Evolutionary conservation across 2,888 invertebrate species (phyloP), one percentile per base, ranked within the genome.

Genomic region (Noctua janthe): DNA sequence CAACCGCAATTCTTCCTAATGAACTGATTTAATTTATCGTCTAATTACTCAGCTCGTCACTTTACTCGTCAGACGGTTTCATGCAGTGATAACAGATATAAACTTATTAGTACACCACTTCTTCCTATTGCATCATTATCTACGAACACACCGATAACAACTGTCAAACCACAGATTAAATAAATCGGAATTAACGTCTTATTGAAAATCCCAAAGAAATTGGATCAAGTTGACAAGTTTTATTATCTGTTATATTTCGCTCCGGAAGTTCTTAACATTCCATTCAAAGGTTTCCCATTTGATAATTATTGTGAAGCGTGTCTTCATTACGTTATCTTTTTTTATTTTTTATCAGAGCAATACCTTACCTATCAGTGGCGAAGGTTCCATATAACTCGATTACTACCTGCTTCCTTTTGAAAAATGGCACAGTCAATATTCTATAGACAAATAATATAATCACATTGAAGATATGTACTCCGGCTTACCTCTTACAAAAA

Each of bases 91-190:
- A 90, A 88, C 69, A 62, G 81, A 88, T 90, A 88, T 87, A 39
- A 39, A 69, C 59, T 47, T 77, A 81, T 87, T 73, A 85, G 86
- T 88, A 86, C 87, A 90, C 73, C 77, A 67, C 75, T 72, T 84
- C 87, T 88, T 87, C 85, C 83, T 89, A 90, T 93, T 93, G 90
- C 92, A 90, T 93, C 93, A 92, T 82, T 81, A 70, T 59, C 47
- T 54, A 75, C 35, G 35, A 67, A 59, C 15, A 47, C 8, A 39
- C 23, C 13, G 64, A 74, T 84, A 75, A 67, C 51, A 35, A 23
- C 59, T 43, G 51, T 23, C 66, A 62, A 66, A 51, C 39, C 13
- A 29, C 3, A 39, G 64, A 87, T 71, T 54, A 83, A 23, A 72
- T 35, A 83, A 23, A 72, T 43, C 47, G 35, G 69, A n/a, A 71